Conservation (phyloP, 2,888 invertebrate species). For the Orchestes rusci region DNA sequence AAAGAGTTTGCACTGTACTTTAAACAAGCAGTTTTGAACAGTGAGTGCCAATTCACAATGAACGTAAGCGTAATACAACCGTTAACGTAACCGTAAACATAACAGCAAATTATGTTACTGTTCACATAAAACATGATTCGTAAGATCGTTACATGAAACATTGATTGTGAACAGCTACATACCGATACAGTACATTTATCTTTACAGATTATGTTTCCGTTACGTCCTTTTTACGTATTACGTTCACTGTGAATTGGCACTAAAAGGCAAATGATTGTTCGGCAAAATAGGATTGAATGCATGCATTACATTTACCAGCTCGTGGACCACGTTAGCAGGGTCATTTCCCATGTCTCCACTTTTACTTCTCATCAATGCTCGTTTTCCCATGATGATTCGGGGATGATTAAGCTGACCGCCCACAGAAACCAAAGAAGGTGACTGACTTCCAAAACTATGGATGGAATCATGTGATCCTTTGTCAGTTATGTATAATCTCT, state of each 20-base stretch:
- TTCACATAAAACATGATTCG: not conserved
- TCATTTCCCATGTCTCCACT: conserved; percentile 16
- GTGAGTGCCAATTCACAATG: too few species aligned
- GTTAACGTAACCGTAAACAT: too few species aligned
- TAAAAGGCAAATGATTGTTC: too few species aligned
- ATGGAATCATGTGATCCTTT: conserved; percentile 3
- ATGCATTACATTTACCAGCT: conserved; percentile 27
- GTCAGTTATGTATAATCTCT: too few species aligned
- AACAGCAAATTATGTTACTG: not conserved
- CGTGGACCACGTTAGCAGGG: conserved; percentile 11
- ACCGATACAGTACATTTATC: too few species aligned
- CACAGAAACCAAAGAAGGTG: conserved; percentile 1
- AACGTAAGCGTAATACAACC: too few species aligned
- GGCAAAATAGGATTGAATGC: too few species aligned
- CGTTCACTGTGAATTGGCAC: too few species aligned
- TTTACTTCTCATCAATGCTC: conserved; percentile 23
- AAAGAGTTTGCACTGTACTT: too few species aligned
- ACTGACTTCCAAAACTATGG: not conserved
- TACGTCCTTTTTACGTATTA: too few species aligned
- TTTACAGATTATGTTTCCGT: too few species aligned
- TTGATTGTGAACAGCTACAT: not conserved
- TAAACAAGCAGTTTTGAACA: not conserved
- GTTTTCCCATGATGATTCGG: conserved; percentile 27
- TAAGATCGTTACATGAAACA: not conserved
- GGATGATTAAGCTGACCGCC: conserved; percentile 13